phyloP scores from a whole-genome alignment of 2,113 vertebrate species.

The Vulpes vulpes region DNA sequence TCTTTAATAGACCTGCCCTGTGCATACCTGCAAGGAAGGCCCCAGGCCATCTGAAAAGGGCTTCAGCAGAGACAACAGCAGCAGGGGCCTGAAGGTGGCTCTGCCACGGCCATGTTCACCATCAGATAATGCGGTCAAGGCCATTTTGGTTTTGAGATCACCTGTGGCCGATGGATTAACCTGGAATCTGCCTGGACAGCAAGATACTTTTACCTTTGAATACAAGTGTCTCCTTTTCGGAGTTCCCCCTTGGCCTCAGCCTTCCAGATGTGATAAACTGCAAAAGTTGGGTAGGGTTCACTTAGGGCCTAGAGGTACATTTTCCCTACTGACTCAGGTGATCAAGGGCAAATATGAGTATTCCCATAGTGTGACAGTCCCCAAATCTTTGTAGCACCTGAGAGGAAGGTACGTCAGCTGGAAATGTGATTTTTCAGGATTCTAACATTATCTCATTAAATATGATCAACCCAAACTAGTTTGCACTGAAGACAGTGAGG shows the following conservation, averaged over 20 bases:
- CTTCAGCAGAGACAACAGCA: background rate
- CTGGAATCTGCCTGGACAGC: constrained; percentile 5
- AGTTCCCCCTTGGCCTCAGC: background rate
- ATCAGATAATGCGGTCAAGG: background rate
- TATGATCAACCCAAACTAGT: constrained; percentile 9
- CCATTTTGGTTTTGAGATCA: background rate
- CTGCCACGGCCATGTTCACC: too few relatives aligned
- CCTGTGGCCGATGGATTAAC: background rate
- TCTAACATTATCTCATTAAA: constrained; percentile 47
- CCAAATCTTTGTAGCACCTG: background rate
- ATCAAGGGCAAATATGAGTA: background rate
- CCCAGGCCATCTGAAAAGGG: background rate
- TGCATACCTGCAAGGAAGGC: background rate
- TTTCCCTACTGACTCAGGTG: background rate
- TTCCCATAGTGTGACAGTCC: background rate
- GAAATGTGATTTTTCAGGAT: background rate
- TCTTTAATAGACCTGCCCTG: background rate
- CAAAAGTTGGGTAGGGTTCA: background rate
- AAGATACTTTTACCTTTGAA: constrained; percentile 10
- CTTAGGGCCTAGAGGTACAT: background rate
- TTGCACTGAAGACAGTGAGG: background rate
- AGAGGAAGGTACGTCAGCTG: background rate
- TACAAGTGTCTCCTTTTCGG: background rate
- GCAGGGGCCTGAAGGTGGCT: background rate
- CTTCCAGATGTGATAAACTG: background rate